Conservation (phyloP, 1,140 invertebrate genomes). For the Drosophila pachea region DNA sequence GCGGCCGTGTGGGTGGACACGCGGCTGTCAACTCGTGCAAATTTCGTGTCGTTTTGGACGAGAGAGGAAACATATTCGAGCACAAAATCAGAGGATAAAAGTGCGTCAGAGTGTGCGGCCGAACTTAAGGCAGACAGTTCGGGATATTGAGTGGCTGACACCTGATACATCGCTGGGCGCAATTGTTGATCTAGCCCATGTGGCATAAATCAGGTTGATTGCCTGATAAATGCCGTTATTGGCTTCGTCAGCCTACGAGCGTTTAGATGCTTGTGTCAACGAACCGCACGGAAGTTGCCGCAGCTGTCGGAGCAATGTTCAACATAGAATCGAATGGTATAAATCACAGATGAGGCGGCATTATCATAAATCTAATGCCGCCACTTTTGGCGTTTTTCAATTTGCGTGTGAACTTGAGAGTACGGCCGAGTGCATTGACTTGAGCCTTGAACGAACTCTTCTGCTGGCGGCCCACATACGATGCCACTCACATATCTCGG, state of each 20-base stretch:
- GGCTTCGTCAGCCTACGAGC: conserved; percentile 36
- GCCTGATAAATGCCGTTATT: conserved; percentile 22
- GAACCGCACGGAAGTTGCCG: conserved; percentile 59
- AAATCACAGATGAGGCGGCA: conserved; percentile 49
- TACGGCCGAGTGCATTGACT: conserved; percentile 59
- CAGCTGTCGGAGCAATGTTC: conserved; percentile 43
- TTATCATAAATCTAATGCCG: conserved; percentile 66
- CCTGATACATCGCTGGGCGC: conserved; percentile 13
- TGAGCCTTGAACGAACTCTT: conserved; percentile 33
- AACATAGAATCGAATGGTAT: conserved; percentile 56
- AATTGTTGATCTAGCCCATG: neutral
- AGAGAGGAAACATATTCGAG: conserved; percentile 60
- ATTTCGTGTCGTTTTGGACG: conserved; percentile 61
- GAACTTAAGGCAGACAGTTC: neutral
- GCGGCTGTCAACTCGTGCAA: conserved; percentile 62
- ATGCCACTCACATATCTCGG: conserved; percentile 33
- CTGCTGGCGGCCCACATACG: conserved; percentile 29
- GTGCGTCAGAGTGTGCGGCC: conserved; percentile 21
- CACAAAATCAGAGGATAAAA: conserved; percentile 26
- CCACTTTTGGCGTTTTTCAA: conserved; percentile 61
- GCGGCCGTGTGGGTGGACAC: conserved; percentile 56
- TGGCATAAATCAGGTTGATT: neutral
- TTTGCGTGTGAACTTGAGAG: conserved; percentile 72
- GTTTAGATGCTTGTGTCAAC: conserved; percentile 46
- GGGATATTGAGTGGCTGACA: conserved; percentile 32